These are phyloP conservation scores for Pseudomugil gertrudae DNA, from an alignment of 2,797 vertebrate genomes.

Conservation along the genomic window DNA sequence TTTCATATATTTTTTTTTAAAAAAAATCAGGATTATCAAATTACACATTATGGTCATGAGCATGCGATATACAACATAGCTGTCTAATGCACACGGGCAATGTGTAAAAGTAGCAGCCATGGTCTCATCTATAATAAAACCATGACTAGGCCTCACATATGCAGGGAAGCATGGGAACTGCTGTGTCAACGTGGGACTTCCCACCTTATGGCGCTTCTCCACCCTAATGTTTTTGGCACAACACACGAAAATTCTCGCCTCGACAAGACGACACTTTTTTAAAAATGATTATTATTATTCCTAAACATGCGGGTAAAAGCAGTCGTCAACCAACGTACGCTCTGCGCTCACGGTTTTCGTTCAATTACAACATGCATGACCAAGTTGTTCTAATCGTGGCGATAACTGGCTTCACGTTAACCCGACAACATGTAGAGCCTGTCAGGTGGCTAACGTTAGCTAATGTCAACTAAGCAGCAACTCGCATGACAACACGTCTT, in stretches of 20 bases:
- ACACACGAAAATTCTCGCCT: slow-evolving; percentile 9
- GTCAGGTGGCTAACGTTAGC: slow-evolving; percentile 60
- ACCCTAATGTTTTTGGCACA: slow-evolving; percentile 28
- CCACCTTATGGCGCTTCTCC: slow-evolving; percentile 33
- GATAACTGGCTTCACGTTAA: slow-evolving; percentile 60
- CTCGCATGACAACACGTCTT: slow-evolving; percentile 15
- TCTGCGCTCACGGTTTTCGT: background rate
- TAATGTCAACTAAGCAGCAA: slow-evolving; percentile 38
- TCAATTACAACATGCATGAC: background rate
- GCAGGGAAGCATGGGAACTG: slow-evolving; percentile 36
- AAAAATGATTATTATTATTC: background rate
- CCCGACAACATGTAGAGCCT: slow-evolving; percentile 74
- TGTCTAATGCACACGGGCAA: background rate
- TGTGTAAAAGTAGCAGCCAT: background rate
- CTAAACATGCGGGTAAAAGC: background rate
- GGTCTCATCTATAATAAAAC: slow-evolving; percentile 19
- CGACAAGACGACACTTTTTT: background rate
- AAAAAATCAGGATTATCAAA: background rate
- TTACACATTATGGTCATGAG: background rate
- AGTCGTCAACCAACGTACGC: too few relatives aligned
- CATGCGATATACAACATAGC: background rate
- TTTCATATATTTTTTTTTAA: too few relatives aligned
- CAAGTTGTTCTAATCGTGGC: background rate
- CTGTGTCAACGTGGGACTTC: slow-evolving; percentile 66
- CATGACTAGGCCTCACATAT: slow-evolving; percentile 35